These are phyloP conservation scores for Centropus unirufus DNA, from an alignment of 2,113 vertebrate genomes.

Conservation along the genomic window DNA sequence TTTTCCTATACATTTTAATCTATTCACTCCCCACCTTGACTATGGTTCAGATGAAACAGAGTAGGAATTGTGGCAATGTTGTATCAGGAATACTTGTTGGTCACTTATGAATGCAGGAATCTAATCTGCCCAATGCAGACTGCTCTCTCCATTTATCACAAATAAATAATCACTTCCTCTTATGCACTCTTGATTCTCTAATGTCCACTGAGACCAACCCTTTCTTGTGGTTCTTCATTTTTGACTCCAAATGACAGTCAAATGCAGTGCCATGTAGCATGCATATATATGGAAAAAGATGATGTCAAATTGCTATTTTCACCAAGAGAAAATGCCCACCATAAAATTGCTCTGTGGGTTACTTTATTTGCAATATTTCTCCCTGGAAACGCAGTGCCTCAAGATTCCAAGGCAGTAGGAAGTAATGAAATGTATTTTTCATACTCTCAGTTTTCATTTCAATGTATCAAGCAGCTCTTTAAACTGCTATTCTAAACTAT, in stretches of 20 bases:
- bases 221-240: constrained; percentile 19
- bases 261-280: not conserved
- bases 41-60: not conserved
- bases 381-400: not conserved
- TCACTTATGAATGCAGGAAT: not conserved
- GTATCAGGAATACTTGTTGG: not conserved
- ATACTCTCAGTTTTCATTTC: constrained; percentile 51
- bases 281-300: not conserved
- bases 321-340: not conserved
- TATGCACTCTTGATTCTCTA: not conserved
- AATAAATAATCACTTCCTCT: constrained; percentile 10
- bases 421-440: constrained; percentile 54
- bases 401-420: not conserved
- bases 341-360: constrained; percentile 4
- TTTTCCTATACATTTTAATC: not conserved
- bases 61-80: not conserved
- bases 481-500: constrained; percentile 28
- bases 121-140: not conserved
- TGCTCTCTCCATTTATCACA: not conserved
- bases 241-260: constrained; percentile 2
- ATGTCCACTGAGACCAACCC: not conserved
- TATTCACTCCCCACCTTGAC: not conserved
- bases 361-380: constrained; percentile 41
- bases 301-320: not conserved
- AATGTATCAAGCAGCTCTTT: constrained; percentile 19